Percentiles rank a stretch among this genome's conserved stretches.
These are phyloP conservation scores for Monodelphis domestica DNA, from an alignment of 2,797 vertebrate species.

Conservation along the genomic window DNA sequence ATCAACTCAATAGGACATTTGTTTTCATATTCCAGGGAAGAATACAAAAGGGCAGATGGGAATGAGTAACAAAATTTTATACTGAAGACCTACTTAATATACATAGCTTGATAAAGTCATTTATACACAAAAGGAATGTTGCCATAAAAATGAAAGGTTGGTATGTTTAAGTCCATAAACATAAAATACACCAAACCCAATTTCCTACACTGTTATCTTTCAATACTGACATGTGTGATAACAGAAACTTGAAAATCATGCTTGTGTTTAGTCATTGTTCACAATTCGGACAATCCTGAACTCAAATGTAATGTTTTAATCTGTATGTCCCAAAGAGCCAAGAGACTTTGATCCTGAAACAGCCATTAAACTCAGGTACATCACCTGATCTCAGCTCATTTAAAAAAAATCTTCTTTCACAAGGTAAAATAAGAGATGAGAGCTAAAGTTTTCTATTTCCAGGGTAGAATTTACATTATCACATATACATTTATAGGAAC, in stretches of 20 bases:
- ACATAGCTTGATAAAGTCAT: neutral
- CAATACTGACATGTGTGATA: neutral
- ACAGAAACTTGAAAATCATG: constrained; percentile 9
- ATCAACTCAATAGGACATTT: constrained; percentile 21
- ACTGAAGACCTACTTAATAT: neutral
- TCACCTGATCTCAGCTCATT: neutral
- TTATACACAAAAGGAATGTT: constrained; percentile 13
- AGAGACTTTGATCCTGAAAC: neutral
- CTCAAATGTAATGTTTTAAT: constrained; percentile 4
- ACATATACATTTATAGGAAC: neutral
- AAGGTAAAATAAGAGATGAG: constrained; percentile 36
- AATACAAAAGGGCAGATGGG: neutral
- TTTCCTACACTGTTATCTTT: constrained; percentile 20
- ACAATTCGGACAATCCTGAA: neutral
- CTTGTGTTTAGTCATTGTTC: constrained; percentile 36
- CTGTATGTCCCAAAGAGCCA: neutral
- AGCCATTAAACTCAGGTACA: constrained; percentile 5
- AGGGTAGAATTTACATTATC: neutral
- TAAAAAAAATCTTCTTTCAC: constrained; percentile 8
- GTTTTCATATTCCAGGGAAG: constrained; percentile 26
- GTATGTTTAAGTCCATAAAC: constrained; percentile 28
- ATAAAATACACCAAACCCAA: neutral
- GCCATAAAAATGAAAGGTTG: neutral
- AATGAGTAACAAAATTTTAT: neutral
- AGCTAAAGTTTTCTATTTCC: constrained; percentile 21